Evolutionary conservation across 1,140 invertebrate species (phyloP).

Genomic region (Drosophila gunungcola): DNA sequence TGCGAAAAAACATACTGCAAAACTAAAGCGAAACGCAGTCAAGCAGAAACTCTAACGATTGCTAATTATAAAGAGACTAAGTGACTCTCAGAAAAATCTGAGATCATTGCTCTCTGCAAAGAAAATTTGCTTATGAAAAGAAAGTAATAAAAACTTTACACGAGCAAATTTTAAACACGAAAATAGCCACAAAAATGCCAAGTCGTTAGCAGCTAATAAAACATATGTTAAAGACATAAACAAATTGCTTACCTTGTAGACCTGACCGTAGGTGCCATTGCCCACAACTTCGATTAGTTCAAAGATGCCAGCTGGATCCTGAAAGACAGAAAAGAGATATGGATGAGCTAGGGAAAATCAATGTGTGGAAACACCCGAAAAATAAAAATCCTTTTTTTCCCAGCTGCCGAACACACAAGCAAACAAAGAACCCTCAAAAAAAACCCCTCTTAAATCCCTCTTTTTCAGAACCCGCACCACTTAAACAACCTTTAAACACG

Average conservation of each 20-base stretch:
- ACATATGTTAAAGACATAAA: constrained; percentile 3
- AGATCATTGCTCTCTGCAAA: constrained; percentile 49
- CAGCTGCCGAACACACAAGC: constrained; percentile 15
- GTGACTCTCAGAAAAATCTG: constrained; percentile 35
- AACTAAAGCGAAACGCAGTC: constrained; percentile 63
- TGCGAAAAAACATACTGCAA: constrained; percentile 17
- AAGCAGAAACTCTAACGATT: constrained; percentile 78
- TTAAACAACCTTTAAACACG: constrained; percentile 29
- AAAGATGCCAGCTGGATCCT: constrained; percentile 99
- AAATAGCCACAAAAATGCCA: constrained; percentile 14
- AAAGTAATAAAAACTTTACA: constrained; percentile 32
- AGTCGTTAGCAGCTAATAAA: constrained; percentile 10
- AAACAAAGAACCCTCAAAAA: constrained; percentile 31
- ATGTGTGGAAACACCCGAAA: constrained; percentile 42
- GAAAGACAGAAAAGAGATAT: constrained; percentile 81
- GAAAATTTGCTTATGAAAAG: constrained; percentile 44
- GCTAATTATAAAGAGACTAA: constrained; percentile 75
- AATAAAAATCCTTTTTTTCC: constrained; percentile 28
- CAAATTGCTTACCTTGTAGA: constrained; percentile 95
- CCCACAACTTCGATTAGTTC: constrained; percentile 99
- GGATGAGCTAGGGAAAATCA: constrained; percentile 23
- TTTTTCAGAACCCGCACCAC: constrained; percentile 13
- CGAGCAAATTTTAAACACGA: constrained; percentile 12
- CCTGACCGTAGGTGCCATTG: constrained; percentile 99
- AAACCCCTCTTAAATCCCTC: constrained; percentile 13